These are phyloP conservation scores for Sebastes reedi DNA, from an alignment of 2,797 vertebrate species.

Conservation along the genomic window DNA sequence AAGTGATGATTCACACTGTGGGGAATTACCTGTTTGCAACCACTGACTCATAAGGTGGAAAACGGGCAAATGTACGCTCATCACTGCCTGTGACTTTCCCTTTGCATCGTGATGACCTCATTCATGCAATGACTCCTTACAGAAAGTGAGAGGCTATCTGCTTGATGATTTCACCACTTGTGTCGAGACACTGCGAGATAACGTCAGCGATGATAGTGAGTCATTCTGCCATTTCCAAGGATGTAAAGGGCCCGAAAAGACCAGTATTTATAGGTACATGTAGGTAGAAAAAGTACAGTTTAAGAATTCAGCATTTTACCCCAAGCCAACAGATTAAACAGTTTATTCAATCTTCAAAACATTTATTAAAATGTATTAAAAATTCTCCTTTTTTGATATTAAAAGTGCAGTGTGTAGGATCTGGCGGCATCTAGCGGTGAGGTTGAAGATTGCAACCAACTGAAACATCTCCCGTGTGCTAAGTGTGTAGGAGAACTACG, in stretches of 20 bases:
- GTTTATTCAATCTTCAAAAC: not conserved
- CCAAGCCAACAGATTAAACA: not conserved
- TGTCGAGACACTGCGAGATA: not conserved
- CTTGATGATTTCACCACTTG: not conserved
- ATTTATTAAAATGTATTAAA: not conserved
- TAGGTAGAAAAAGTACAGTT: not conserved
- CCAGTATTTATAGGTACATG: not conserved
- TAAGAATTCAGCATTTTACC: not conserved
- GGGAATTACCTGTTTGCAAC: conserved; percentile 44
- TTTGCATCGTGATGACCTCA: conserved; percentile 23
- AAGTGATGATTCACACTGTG: conserved; percentile 40
- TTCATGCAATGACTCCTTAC: not conserved
- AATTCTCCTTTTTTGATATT: no score
- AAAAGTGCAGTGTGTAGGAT: no score
- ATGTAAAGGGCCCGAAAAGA: not conserved
- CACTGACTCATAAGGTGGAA: conserved; percentile 45
- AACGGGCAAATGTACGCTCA: not conserved
- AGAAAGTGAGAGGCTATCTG: not conserved
- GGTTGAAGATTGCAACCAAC: no score
- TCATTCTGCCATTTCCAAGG: conserved; percentile 46
- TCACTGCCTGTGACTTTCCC: conserved; percentile 25
- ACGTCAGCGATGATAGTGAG: conserved; percentile 20
- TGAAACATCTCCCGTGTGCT: no score
- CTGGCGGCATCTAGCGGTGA: no score
- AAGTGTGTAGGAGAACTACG: no score